Base-by-base conservation (phyloP, 2,888 invertebrate genomes). In the Phortica magna region DNA sequence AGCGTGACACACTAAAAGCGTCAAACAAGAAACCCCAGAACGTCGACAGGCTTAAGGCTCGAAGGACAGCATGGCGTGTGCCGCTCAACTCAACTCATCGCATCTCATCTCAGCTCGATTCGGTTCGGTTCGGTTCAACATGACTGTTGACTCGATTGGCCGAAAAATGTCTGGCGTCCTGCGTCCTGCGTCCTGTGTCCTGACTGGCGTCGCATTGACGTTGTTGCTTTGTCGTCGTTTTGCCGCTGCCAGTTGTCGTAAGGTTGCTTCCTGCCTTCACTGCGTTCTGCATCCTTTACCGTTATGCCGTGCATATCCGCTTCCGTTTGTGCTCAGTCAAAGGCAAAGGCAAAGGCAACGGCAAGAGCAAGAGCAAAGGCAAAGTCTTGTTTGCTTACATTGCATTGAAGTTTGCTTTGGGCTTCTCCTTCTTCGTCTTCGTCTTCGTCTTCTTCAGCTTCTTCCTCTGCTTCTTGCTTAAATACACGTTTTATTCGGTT, bases 211-310 rank as follows among this genome's bases (percentile, higher is more conserved):
- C 61, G 61, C 22, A 1, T n/a, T 22, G 22, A 61, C 19, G n/a
- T 61, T 22, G 31, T 61, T n/a, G 1, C 19, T 17, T 61, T 10
- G 17, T 22, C 19, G 7, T 61, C 5, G 7, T 10, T 22, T 22
- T 61, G 61, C 61, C 31, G 17, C 61, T 61, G 61, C 7, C 61
- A 61, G 61, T 19, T 61, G 61, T 61, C 61, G 61, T 61, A 9
- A 53, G 9, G 61, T 61, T 17, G 22, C 22, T 19, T 22, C 61
- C 31, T 17, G 31, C 22, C 55, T 17, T 55, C 12, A 55, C 14
- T 55, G n/a, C 14, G n/a, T 55, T 55, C 17, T 55, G 14, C 14
- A 14, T 55, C 55, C 55, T 10, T 19, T 61, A 22, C 17, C 22
- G 61, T 31, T 61, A 19, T 22, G 31, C 22, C 19, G 53, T n/a